Evolutionary conservation across 2,113 vertebrate genomes (phyloP).

Genomic region (Anser cygnoides): DNA sequence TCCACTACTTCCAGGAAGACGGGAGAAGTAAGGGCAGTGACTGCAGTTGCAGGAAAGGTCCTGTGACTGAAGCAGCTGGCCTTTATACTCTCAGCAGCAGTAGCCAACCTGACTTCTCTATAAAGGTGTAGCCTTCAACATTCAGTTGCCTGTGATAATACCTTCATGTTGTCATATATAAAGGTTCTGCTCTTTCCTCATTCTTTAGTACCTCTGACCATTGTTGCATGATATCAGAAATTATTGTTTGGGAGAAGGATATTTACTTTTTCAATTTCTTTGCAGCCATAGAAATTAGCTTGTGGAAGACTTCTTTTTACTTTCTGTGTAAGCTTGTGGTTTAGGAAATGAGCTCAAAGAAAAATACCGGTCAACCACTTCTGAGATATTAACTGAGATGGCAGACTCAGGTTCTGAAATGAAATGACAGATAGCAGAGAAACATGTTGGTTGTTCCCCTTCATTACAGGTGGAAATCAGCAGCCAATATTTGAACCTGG

Average conservation of each 20-base stretch:
- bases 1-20: neutral
- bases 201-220: neutral
- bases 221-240: neutral
- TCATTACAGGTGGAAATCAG: neutral
- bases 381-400: neutral
- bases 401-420: neutral
- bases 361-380: neutral
- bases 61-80: neutral
- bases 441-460: neutral
- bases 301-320: neutral
- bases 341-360: neutral
- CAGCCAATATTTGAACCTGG: neutral
- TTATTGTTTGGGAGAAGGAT: neutral
- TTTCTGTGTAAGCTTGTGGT: neutral
- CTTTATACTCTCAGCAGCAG: neutral
- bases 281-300: neutral
- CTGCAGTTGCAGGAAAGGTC: neutral
- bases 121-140: neutral
- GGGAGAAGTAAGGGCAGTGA: neutral
- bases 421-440: neutral
- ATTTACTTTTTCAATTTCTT: neutral
- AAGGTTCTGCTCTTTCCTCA: neutral
- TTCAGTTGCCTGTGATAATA: neutral
- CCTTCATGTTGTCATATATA: neutral
- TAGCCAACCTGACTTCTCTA: neutral